phyloP scores from a whole-genome alignment of 2,797 vertebrate species.

The Protonibea diacanthus region DNA sequence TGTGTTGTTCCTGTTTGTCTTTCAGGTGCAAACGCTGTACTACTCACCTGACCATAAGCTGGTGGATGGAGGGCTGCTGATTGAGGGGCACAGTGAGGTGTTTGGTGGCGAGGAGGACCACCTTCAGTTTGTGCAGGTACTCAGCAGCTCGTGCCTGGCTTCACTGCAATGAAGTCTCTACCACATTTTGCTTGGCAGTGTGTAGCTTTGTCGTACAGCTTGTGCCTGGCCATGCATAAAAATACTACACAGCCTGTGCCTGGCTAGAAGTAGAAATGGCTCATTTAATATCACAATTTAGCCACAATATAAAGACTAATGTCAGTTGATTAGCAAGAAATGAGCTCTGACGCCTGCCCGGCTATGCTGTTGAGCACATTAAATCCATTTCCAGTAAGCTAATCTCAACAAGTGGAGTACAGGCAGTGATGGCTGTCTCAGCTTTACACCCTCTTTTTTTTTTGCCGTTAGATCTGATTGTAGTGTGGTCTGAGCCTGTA shows the following conservation, averaged over 20 bases:
- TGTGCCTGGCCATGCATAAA: slow-evolving; percentile 49
- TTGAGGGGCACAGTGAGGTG: slow-evolving; percentile 97
- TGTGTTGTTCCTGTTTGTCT: slow-evolving; percentile 97
- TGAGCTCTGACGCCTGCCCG: slow-evolving; percentile 8
- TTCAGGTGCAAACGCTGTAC: slow-evolving; percentile 99
- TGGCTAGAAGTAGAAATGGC: slow-evolving; percentile 34
- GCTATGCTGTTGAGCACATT: slow-evolving; percentile 50
- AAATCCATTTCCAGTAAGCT: slow-evolving; percentile 17
- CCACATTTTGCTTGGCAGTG: slow-evolving; percentile 50
- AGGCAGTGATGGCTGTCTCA: neutral
- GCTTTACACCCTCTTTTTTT: slow-evolving; percentile 27
- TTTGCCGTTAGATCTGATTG: slow-evolving; percentile 13
- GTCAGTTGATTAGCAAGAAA: slow-evolving; percentile 19
- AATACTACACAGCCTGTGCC: slow-evolving; percentile 33
- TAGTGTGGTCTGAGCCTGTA: slow-evolving; percentile 28
- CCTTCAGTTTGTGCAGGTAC: slow-evolving; percentile 99
- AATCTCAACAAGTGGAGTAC: neutral
- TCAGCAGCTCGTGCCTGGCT: slow-evolving; percentile 76
- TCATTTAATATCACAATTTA: slow-evolving; percentile 36
- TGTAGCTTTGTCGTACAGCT: slow-evolving; percentile 39
- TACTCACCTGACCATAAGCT: slow-evolving; percentile 99
- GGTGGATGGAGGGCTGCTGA: slow-evolving; percentile 97
- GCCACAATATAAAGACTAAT: slow-evolving; percentile 21
- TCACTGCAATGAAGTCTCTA: slow-evolving; percentile 33
- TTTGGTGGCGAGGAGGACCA: slow-evolving; percentile 99